phyloP scores from a whole-genome alignment of 1,140 invertebrate genomes.

The Saccostrea glomerata region DNA sequence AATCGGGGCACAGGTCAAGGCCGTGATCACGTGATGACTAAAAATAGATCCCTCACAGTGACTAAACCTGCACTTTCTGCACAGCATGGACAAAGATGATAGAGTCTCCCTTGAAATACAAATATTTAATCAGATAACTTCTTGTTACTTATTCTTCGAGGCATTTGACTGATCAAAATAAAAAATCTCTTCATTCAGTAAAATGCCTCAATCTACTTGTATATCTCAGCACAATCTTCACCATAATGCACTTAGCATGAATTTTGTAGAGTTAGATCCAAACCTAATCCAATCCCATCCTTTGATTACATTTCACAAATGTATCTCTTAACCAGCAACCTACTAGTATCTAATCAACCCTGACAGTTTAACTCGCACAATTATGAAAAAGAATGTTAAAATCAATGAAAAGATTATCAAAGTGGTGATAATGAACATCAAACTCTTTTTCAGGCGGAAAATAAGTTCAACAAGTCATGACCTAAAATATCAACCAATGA shows the following conservation, averaged over 20 bases:
- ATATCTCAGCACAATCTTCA: not conserved
- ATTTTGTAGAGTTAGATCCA: not conserved
- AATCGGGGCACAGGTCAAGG: slow-evolving; percentile 41
- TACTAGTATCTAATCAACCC: not conserved
- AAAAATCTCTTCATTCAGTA: not conserved
- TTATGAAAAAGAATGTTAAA: not conserved
- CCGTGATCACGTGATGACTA: slow-evolving; percentile 56
- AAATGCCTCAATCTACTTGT: not conserved
- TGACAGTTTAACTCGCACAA: not conserved
- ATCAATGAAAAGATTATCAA: not conserved
- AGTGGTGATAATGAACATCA: not conserved
- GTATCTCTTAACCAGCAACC: not conserved
- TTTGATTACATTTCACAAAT: not conserved
- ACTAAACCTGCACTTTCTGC: slow-evolving; percentile 59
- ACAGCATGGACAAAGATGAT: slow-evolving; percentile 22
- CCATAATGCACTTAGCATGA: not conserved
- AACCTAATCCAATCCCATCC: not conserved
- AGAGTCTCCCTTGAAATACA: not conserved
- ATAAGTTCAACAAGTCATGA: slow-evolving; percentile 27
- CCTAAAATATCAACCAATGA: not conserved
- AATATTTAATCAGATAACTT: not conserved
- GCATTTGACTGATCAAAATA: not conserved
- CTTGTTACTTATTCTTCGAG: not conserved
- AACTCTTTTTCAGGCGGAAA: not conserved
- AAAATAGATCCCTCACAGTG: slow-evolving; percentile 62